phyloP scores from a whole-genome alignment of 2,888 invertebrate genomes.

The Pseudococcus longispinus region DNA sequence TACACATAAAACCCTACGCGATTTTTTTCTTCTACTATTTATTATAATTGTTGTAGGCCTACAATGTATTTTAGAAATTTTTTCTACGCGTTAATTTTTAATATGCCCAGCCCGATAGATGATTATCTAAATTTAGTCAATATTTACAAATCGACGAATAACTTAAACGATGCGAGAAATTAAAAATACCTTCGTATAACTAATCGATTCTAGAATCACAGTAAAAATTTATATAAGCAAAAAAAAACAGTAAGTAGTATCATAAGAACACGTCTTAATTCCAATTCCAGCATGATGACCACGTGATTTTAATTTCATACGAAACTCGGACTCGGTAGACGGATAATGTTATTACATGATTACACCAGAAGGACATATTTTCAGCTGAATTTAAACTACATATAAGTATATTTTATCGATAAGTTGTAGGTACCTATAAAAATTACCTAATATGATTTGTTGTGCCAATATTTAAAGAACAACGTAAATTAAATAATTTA shows the following conservation, averaged over 20 bases:
- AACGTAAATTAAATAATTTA: constrained; percentile 39
- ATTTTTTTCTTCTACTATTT: neutral
- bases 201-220: neutral
- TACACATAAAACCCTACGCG: neutral
- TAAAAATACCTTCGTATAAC: neutral
- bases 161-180: neutral
- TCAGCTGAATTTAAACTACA: neutral
- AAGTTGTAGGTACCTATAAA: neutral
- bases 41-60: neutral
- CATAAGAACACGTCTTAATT: constrained; percentile 11
- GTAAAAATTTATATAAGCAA: neutral
- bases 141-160: neutral
- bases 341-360: constrained; percentile 9
- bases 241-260: neutral
- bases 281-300: constrained; percentile 39
- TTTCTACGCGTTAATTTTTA: neutral
- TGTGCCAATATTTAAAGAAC: neutral
- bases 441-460: constrained; percentile 33
- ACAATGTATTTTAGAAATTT: neutral
- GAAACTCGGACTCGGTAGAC: constrained; percentile 12
- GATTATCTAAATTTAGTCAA: constrained; percentile 1
- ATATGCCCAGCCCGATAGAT: neutral
- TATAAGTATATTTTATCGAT: neutral
- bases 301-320: constrained; percentile 25
- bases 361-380: neutral